Conservation (phyloP, 1,140 invertebrate genomes). For the Protaetia brevitarsis region DNA sequence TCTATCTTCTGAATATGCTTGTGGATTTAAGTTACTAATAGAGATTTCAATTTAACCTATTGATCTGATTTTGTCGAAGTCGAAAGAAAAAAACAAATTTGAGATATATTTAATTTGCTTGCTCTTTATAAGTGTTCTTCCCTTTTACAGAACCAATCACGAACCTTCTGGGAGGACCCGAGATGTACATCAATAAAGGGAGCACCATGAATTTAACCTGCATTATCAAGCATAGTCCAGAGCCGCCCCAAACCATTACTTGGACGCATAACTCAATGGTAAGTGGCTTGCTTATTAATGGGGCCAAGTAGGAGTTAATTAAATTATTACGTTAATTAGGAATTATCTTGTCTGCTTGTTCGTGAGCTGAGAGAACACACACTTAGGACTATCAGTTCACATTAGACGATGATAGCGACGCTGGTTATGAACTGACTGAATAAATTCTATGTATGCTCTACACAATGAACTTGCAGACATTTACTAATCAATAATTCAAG, state of each 20-base stretch:
- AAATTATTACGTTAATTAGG: constrained; percentile 13
- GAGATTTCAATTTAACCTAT: too few species aligned
- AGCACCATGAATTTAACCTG: constrained; percentile 89
- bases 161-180: constrained; percentile 76
- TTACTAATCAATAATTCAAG: too few species aligned
- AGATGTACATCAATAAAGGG: constrained; percentile 83
- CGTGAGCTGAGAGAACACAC: neutral
- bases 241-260: constrained; percentile 76
- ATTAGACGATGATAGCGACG: neutral
- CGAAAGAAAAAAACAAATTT: too few species aligned
- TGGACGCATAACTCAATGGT: constrained; percentile 86
- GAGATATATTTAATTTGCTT: too few species aligned
- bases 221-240: constrained; percentile 78
- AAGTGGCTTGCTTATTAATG: constrained; percentile 36
- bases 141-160: constrained; percentile 74
- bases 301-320: neutral
- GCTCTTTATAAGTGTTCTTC: too few species aligned
- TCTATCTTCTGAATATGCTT: too few species aligned
- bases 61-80: too few species aligned
- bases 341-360: neutral
- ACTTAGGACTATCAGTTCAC: neutral
- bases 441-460: too few species aligned
- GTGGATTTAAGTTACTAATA: too few species aligned
- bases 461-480: too few species aligned
- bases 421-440: too few species aligned